Percentiles rank a stretch among this genome's conserved stretches.
Evolutionary conservation across 30 jellyfish, hydroid and myxozoan species (phyloP).

Genomic region (Pseudorhiza aurosa): DNA sequence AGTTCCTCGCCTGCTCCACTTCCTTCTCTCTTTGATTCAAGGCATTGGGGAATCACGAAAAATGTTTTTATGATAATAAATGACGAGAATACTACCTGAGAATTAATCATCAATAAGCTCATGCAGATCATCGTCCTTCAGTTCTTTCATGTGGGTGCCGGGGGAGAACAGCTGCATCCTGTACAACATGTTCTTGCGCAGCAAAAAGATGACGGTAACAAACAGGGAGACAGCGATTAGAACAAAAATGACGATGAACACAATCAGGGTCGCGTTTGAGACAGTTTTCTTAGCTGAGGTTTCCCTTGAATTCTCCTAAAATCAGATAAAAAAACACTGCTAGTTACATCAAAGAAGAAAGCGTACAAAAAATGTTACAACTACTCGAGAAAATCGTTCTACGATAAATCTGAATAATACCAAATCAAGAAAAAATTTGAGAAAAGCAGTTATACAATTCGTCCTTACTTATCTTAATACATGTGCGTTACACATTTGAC

Average conservation of each 20-base stretch:
- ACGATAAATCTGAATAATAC: too few relatives aligned
- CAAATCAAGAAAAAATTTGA: too few relatives aligned
- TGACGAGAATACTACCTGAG: neutral
- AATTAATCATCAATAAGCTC: conserved; percentile 61
- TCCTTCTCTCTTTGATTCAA: too few relatives aligned
- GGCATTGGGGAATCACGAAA: too few relatives aligned
- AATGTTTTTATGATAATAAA: too few relatives aligned
- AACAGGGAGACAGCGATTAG: conserved; percentile 62
- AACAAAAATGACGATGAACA: conserved; percentile 53
- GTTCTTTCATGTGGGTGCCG: conserved; percentile 74
- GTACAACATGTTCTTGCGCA: conserved; percentile 73
- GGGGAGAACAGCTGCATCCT: conserved; percentile 74
- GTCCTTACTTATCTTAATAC: too few relatives aligned
- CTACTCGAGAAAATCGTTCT: too few relatives aligned
- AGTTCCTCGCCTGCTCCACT: too few relatives aligned
- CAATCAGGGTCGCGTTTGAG: conserved; percentile 51
- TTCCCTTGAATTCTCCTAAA: neutral
- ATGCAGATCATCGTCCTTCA: conserved; percentile 77
- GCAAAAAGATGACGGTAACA: conserved; percentile 58
- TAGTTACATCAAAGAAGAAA: neutral
- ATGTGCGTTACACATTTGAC: too few relatives aligned
- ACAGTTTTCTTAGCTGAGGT: neutral
- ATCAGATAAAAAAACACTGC: neutral
- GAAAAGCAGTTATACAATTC: too few relatives aligned
- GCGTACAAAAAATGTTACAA: neutral